Evolutionary conservation across 1,140 invertebrate genomes (phyloP).

Genomic region (Hestina assimilis): DNA sequence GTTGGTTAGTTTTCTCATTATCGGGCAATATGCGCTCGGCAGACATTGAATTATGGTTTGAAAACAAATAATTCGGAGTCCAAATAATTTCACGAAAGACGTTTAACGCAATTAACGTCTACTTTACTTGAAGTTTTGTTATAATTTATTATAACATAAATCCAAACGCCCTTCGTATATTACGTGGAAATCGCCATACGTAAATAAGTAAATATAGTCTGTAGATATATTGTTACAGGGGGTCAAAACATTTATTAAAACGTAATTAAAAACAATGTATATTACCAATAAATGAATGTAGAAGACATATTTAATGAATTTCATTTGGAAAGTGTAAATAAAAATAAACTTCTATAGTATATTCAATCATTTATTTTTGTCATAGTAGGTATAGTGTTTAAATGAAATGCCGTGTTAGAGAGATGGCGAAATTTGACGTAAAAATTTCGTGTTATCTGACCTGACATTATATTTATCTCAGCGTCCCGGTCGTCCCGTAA

Average conservation of each 20-base stretch:
- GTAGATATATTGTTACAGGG: too few relatives aligned
- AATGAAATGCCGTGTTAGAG: not conserved
- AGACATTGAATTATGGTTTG: not conserved
- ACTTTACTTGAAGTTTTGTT: not conserved
- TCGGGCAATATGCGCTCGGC: not conserved
- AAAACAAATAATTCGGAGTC: not conserved
- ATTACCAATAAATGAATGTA: too few relatives aligned
- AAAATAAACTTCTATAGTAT: too few relatives aligned
- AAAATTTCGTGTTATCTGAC: slow-evolving; percentile 1
- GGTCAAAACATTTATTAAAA: too few relatives aligned
- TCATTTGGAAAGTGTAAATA: too few relatives aligned
- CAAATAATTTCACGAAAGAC: not conserved
- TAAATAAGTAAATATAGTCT: not conserved
- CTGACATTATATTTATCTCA: slow-evolving; percentile 36
- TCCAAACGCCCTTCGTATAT: not conserved
- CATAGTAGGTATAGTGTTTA: too few relatives aligned
- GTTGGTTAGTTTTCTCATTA: not conserved
- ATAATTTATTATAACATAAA: not conserved
- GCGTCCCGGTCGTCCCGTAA: slow-evolving; percentile 33
- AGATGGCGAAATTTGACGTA: not conserved
- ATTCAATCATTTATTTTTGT: too few relatives aligned
- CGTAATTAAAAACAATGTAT: too few relatives aligned
- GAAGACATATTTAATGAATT: too few relatives aligned
- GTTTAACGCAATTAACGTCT: not conserved
- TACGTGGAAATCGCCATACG: not conserved